phyloP scores from a whole-genome alignment of 2,888 invertebrate species.

The Hedya salicella region DNA sequence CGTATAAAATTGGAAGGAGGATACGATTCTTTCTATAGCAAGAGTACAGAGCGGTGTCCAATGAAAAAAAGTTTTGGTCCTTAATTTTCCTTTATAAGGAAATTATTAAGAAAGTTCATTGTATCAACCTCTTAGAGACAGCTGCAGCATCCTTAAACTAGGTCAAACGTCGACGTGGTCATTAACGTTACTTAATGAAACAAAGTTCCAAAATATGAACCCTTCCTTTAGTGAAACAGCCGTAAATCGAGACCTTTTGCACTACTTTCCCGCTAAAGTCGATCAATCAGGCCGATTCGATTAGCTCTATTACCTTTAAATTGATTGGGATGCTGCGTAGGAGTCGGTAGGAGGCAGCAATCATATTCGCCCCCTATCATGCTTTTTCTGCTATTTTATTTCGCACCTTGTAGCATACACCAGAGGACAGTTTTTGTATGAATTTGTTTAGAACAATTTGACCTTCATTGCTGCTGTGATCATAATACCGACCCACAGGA shows the following conservation, averaged over 20 bases:
- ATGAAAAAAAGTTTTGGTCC: no score
- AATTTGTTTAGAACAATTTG: background rate
- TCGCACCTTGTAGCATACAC: background rate
- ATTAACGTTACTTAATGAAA: background rate
- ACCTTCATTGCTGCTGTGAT: slow-evolving; percentile 18
- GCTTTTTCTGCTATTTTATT: background rate
- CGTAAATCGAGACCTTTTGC: background rate
- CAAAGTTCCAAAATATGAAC: background rate
- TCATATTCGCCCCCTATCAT: background rate
- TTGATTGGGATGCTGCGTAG: slow-evolving; percentile 26
- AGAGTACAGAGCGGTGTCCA: no score
- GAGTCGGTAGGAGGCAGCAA: slow-evolving; percentile 11
- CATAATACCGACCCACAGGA: slow-evolving; percentile 14
- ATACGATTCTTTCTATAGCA: no score
- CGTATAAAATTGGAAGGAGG: no score
- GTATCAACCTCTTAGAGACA: slow-evolving; percentile 15
- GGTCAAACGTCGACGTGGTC: slow-evolving; percentile 16
- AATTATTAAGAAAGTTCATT: slow-evolving; percentile 11
- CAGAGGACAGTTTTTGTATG: background rate
- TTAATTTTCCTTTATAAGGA: background rate
- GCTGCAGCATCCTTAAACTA: slow-evolving; percentile 24
- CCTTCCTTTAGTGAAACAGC: background rate
- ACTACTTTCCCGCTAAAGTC: background rate
- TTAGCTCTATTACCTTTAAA: slow-evolving; percentile 1
- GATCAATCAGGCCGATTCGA: background rate